Base-by-base conservation (phyloP, 2,113 vertebrate species). In the Semnopithecus entellus region DNA sequence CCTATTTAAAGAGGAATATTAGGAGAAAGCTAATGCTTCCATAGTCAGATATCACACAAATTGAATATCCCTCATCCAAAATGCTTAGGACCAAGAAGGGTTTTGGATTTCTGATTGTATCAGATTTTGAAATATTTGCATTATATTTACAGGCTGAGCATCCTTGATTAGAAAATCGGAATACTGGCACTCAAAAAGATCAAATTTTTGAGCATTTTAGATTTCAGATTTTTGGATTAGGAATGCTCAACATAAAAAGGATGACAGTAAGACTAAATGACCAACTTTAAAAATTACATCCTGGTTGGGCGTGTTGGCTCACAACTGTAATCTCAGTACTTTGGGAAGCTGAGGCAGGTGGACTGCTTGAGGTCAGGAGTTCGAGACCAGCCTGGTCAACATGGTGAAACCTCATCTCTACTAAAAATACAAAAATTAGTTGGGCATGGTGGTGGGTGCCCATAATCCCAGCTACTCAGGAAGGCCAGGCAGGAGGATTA, bases 1-100 rank as follows among this genome's bases (percentile, higher is more conserved):
- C 30, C 95, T 59, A 86, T 81, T 52, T 91, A 55, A 91, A 93
- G 25, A 91, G 73, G 84, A 90, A 40, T 48, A 91, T 59, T 25
- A 87, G 78, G 38, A 89, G 45, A 93, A 88, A 88, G 72, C 16
- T 68, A 93, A 35, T 80, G n/a, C 45, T 75, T 96, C 75, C 23
- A 59, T 14, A 87, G 45, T 40, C 35, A 82, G 81, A 78, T 85
- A 82, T 50, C 93, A 86, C 22, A 78, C 43, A 78, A 27, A 6
- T 30, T 76, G 75, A 32, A 14, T 78, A 32, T 48, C 43, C 75
- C 43, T 78, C 48, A 78, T 32, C 43, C 7, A 78, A 78, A 48
- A 78, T 48, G 75, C 27, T 76, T 30, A 43, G 25, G 27, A 78
- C 27, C 43, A 48, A 68, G 32, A 48, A 78, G 27, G 45, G 43